A percentile compares a stretch with the other conserved stretches of the same genome.
Conservation (phyloP, 2,797 vertebrate species). For the Macroramphosus scolopax region DNA sequence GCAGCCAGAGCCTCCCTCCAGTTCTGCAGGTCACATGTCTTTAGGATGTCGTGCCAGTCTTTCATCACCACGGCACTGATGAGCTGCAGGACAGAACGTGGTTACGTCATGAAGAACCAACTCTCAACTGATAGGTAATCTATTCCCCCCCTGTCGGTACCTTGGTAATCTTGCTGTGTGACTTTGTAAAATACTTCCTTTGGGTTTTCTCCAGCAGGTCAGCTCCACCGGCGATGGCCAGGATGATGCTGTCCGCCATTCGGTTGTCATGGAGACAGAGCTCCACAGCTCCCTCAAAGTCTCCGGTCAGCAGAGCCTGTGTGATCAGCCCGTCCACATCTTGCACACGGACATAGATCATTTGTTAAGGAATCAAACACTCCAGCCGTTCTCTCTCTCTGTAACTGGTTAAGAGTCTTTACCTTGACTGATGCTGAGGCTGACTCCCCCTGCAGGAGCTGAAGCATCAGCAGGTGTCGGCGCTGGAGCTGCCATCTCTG, state of each 20-base stretch:
- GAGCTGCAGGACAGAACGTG: slow-evolving; percentile 74
- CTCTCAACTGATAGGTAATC: too few species aligned
- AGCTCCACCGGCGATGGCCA: slow-evolving; percentile 91
- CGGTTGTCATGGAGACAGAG: slow-evolving; percentile 95
- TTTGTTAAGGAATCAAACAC: neutral
- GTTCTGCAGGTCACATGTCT: slow-evolving; percentile 91
- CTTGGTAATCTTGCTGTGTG: slow-evolving; percentile 92
- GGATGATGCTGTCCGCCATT: slow-evolving; percentile 95
- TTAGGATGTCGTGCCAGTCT: slow-evolving; percentile 92
- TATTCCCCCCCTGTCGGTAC: slow-evolving; percentile 43
- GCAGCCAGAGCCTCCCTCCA: slow-evolving; percentile 96
- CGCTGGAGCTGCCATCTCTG: slow-evolving; percentile 29
- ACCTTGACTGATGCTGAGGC: slow-evolving; percentile 67
- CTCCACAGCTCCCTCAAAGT: slow-evolving; percentile 92
- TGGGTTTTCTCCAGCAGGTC: slow-evolving; percentile 91
- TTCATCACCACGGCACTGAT: slow-evolving; percentile 95
- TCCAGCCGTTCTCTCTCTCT: neutral
- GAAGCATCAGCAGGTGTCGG: slow-evolving; percentile 27
- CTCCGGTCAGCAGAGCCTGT: slow-evolving; percentile 90
- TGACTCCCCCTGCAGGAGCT: slow-evolving; percentile 67
- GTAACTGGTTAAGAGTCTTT: neutral
- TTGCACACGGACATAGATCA: slow-evolving; percentile 35
- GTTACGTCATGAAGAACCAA: neutral
- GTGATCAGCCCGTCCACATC: slow-evolving; percentile 96
- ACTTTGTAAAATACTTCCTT: slow-evolving; percentile 89